These are phyloP conservation scores for Paraplagusia blochii DNA, from an alignment of 2,113 vertebrate genomes.

Conservation along the genomic window DNA sequence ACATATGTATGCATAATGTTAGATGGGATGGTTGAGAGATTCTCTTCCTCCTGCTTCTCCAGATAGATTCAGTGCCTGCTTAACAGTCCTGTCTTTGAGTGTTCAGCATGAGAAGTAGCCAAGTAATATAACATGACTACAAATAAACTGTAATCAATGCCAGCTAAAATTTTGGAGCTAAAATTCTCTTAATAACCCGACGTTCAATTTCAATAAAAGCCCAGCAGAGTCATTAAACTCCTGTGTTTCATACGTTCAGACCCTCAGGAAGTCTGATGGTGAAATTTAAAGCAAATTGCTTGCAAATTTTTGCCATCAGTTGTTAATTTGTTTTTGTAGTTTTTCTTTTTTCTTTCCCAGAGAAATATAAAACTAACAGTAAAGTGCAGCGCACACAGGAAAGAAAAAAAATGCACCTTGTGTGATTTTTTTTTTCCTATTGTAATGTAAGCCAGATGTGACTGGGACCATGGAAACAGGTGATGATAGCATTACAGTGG, in stretches of 20 bases:
- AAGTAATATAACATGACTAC: constrained; percentile 19
- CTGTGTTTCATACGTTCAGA: constrained; percentile 50
- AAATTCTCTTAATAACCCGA: constrained; percentile 41
- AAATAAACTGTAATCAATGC: constrained; percentile 34
- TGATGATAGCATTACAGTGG: constrained; percentile 90
- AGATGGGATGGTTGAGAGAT: neutral
- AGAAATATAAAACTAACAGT: constrained; percentile 12
- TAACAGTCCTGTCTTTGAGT: constrained; percentile 22
- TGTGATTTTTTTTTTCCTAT: constrained; percentile 68
- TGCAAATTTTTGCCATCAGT: constrained; percentile 42
- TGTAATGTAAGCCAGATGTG: constrained; percentile 89
- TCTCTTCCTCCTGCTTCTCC: constrained; percentile 5
- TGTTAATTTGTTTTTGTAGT: too few relatives aligned
- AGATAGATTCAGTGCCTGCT: constrained; percentile 8
- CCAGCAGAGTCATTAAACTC: constrained; percentile 40
- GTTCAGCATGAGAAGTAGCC: constrained; percentile 17
- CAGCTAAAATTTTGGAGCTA: constrained; percentile 24
- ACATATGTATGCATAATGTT: neutral
- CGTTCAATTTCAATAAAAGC: constrained; percentile 59
- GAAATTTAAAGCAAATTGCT: constrained; percentile 62
- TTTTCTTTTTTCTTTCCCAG: constrained; percentile 42
- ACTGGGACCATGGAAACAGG: constrained; percentile 83
- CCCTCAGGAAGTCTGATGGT: constrained; percentile 54
- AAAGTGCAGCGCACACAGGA: constrained; percentile 63
- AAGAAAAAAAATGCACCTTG: constrained; percentile 83